Evolutionary conservation across 2,797 vertebrate genomes (phyloP), one percentile per base, ranked within the genome.

Genomic region (Sebastes kiyomatsui): DNA sequence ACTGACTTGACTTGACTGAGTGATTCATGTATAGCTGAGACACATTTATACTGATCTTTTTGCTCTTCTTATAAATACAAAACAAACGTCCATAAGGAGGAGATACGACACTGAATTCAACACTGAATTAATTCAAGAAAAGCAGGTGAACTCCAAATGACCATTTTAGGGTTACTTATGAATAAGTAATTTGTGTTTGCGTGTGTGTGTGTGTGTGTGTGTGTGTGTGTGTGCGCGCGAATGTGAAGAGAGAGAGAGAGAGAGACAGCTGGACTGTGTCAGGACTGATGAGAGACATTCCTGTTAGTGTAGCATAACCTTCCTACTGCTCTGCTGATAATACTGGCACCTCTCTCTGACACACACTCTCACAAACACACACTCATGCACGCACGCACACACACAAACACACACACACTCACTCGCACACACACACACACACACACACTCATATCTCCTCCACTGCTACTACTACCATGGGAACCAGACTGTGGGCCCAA

Each of bases 221-320:
- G 33, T 32, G 32, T 33, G 4, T 3, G 32, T 33, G 12, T 59
- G 30, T 33, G 35, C 28, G 49, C 52, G 22, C 35, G 60, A 22
- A 72, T 27, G 58, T 18, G 66, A 20, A 28, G n/a, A 30, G 33
- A 25, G 82, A 25, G 23, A 28, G 27, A 28, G 42, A 66, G 35
- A 5, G 64, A 6, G 58, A 87, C 97, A 98, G 97, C 97, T 99
- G 98, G 96, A 95, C 94, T 97, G 91, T 97, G 96, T 99, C 97
- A 97, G 86, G 91, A 90, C 86, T 94, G 96, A 94, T 94, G 94
- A 94, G 96, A 94, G 96, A 96, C 96, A 79, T 96, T 94, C 96
- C 96, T 99, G 97, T 98, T 98, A 97, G 96, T 97, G 92, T 95
- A 98, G 96, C 91, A 91, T 96, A 98, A 98, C 97, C 97, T 96